A percentile compares a stretch with the other conserved stretches of the same genome.
phyloP scores from a whole-genome alignment of 2,113 vertebrate species.

The Triplophysa tibetana region DNA sequence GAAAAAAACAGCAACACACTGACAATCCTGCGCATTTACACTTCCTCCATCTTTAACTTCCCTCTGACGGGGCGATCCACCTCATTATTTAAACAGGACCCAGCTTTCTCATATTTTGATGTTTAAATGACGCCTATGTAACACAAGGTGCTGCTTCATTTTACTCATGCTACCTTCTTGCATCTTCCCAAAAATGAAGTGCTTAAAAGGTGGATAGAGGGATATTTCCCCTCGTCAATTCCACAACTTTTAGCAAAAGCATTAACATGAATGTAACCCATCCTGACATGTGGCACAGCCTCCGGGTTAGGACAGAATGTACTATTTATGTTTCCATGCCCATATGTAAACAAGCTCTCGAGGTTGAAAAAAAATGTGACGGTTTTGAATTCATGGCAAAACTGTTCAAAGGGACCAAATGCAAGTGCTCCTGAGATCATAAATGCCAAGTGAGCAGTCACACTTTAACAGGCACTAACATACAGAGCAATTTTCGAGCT shows the following conservation, averaged over 20 bases:
- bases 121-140: constrained; percentile 35
- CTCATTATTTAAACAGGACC: constrained; percentile 53
- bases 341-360: constrained; percentile 53
- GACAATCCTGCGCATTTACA: constrained; percentile 76
- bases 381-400: constrained; percentile 67
- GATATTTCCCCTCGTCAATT: constrained; percentile 39
- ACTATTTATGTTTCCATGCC: constrained; percentile 57
- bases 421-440: constrained; percentile 58
- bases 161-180: constrained; percentile 56
- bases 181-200: constrained; percentile 52
- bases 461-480: constrained; percentile 54
- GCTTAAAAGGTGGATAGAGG: constrained; percentile 50
- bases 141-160: constrained; percentile 43
- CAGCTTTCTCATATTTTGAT: constrained; percentile 18
- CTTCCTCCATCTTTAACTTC: constrained; percentile 60
- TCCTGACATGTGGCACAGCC: constrained; percentile 57
- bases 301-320: constrained; percentile 65
- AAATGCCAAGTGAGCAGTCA: constrained; percentile 45
- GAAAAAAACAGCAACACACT: constrained; percentile 67
- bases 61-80: constrained; percentile 46
- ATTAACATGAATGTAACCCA: constrained; percentile 69
- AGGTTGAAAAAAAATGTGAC: constrained; percentile 24
- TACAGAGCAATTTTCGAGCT: constrained; percentile 52
- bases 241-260: constrained; percentile 54
- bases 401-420: constrained; percentile 76